Base-by-base conservation (phyloP, 1,140 invertebrate species). In the Medauroidea extradentata region DNA sequence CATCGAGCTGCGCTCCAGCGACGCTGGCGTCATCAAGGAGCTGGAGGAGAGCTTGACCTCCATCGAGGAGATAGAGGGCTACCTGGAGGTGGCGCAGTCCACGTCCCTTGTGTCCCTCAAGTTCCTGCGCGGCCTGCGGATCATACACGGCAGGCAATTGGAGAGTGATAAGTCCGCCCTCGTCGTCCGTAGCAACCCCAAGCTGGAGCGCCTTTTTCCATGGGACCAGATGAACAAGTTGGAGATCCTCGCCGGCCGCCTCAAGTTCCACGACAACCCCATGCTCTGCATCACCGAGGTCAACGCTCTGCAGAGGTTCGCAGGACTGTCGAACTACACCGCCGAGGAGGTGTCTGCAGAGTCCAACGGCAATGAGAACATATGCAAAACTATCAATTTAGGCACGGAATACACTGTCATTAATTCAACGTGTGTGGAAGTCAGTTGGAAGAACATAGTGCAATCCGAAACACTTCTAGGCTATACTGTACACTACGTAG, bases 251-350 rank as follows among this genome's bases (percentile, higher is more conserved):
- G 78, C 74, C 3, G 87, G 89, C 0, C 80, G 78, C 3, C 67
- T 91, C 1, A 81, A 81, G 39, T 87, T 93, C 66, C 86, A 90
- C 60, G 82, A 84, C 63, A 94, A 94, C 71, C 84, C 88, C 4
- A 83, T 86, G 69, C 72, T 94, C 1, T 93, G 91, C 69, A 70
- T 81, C 9, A 73, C 73, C 38, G 81, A 84, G 67, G 90, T 93
- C 54, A 69, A 80, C 18, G 72, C 80, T 42, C 71, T 92, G 1
- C 75, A 78, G 11, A 68, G 71, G 14, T 70, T 75, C 21, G 72
- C 68, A 0, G 68, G 69, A 18, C 72, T 72, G n/a, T 51, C 65
- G 5, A 74, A 75, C 46, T 70, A 68, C 19, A 75, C 74, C 19
- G 72, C 75, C 8, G 62, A 71, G 18, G 84, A 86, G 65, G 80